Evolutionary conservation across 2,888 invertebrate genomes (phyloP).

Genomic region (Fabriciana adippe): DNA sequence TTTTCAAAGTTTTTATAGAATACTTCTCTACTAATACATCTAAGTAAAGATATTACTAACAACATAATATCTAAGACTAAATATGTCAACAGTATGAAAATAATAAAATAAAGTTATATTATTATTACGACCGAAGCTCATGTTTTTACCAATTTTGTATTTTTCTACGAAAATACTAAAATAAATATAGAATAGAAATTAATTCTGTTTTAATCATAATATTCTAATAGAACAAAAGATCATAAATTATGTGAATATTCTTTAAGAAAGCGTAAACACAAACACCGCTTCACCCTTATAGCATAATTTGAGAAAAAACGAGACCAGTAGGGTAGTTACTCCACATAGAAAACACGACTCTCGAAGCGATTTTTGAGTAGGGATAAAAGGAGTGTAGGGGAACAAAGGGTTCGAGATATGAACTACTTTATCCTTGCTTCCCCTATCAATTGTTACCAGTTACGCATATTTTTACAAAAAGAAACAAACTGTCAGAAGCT

Average conservation of each 20-base stretch:
- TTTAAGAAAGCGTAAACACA: not conserved
- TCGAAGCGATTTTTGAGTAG: slow-evolving; percentile 74
- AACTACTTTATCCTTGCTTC: slow-evolving; percentile 66
- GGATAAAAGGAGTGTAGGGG: slow-evolving; percentile 72
- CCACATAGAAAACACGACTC: slow-evolving; percentile 64
- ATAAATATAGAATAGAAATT: too few relatives aligned
- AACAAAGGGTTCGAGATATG: slow-evolving; percentile 69
- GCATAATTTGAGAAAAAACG: slow-evolving; percentile 56
- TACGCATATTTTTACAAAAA: slow-evolving; percentile 73
- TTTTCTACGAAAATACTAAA: too few relatives aligned
- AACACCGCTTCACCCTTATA: slow-evolving; percentile 35
- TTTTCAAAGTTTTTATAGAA: too few relatives aligned
- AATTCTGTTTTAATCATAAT: not conserved
- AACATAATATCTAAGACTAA: too few relatives aligned
- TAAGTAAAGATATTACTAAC: too few relatives aligned
- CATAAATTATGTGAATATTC: not conserved
- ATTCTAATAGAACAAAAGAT: not conserved
- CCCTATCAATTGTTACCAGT: slow-evolving; percentile 77
- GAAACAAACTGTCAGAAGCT: slow-evolving; percentile 51
- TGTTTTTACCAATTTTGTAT: too few relatives aligned
- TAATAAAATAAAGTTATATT: too few relatives aligned
- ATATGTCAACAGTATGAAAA: too few relatives aligned
- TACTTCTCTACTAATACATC: too few relatives aligned
- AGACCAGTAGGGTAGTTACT: slow-evolving; percentile 73
- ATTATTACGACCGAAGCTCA: too few relatives aligned